phyloP scores from a whole-genome alignment of 2,888 invertebrate species.

The Chelonus formosanus region DNA sequence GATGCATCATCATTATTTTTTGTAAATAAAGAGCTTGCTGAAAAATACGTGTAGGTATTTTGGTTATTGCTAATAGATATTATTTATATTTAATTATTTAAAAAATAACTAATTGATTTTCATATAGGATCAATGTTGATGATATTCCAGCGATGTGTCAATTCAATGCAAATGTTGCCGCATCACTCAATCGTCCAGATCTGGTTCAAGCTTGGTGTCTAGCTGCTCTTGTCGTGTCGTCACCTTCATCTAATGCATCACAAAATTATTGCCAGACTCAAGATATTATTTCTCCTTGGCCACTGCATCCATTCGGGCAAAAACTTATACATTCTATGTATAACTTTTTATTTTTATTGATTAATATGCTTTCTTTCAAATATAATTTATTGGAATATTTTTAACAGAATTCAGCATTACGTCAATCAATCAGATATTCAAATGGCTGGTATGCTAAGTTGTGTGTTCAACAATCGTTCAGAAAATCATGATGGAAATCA shows the following conservation, averaged over 20 bases:
- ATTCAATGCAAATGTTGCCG: conserved; percentile 81
- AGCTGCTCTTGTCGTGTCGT: conserved; percentile 73
- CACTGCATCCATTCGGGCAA: conserved; percentile 86
- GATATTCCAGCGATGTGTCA: conserved; percentile 75
- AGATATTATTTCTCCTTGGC: conserved; percentile 75
- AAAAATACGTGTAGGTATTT: conserved; percentile 77
- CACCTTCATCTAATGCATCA: conserved; percentile 49
- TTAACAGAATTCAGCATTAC: conserved; percentile 78
- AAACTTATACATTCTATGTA: conserved; percentile 86
- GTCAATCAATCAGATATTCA: conserved; percentile 86
- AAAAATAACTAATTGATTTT: conserved; percentile 3
- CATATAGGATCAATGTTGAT: conserved; percentile 56
- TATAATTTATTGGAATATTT: conserved; percentile 8
- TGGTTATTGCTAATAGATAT: conserved; percentile 1
- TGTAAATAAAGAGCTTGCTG: conserved; percentile 81
- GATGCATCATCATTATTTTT: conserved; percentile 80
- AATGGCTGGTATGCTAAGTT: conserved; percentile 92
- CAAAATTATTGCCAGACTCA: conserved; percentile 52
- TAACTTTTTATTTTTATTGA: conserved; percentile 42
- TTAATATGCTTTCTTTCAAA: not conserved
- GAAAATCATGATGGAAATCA: conserved; percentile 66
- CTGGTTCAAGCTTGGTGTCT: conserved; percentile 89
- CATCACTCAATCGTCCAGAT: conserved; percentile 78
- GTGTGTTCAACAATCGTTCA: conserved; percentile 80
- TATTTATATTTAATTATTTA: conserved; percentile 4